Conservation (phyloP, 1,140 invertebrate species). For the Zaprionus taronus region DNA sequence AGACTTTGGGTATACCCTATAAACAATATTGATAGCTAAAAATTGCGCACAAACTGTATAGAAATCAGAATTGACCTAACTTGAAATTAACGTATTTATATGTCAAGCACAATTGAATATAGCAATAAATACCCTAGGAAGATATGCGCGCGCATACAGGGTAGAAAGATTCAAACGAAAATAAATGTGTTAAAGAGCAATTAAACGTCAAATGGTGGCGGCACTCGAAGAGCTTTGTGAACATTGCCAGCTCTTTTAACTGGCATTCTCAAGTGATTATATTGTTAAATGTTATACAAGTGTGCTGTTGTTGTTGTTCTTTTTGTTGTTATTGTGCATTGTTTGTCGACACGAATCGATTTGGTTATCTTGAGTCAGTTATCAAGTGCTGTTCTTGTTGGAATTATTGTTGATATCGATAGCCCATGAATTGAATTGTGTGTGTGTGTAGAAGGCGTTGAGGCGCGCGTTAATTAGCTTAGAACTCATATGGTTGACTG, state of each 20-base stretch:
- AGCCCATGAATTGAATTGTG: constrained; percentile 32
- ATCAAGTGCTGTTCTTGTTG: constrained; percentile 43
- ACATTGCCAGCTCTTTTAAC: constrained; percentile 43
- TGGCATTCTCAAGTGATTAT: constrained; percentile 55
- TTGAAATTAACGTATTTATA: background rate
- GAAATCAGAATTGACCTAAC: background rate
- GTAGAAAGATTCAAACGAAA: constrained; percentile 3
- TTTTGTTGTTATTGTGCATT: constrained; percentile 10
- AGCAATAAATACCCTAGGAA: background rate
- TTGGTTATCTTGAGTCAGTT: constrained; percentile 49
- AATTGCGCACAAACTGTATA: background rate
- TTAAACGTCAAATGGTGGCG: constrained; percentile 43
- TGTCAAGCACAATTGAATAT: background rate
- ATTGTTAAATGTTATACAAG: constrained; percentile 43
- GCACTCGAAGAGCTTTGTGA: constrained; percentile 36
- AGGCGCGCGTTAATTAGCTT: constrained; percentile 34
- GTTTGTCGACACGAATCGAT: constrained; percentile 45
- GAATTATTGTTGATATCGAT: constrained; percentile 39
- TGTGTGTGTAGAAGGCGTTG: background rate
- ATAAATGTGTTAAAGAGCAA: constrained; percentile 39
- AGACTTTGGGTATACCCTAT: background rate
- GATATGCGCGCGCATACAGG: background rate
- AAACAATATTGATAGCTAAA: background rate
- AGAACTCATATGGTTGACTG: constrained; percentile 22
- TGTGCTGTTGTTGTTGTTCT: constrained; percentile 9